Percentiles rank a stretch among this genome's conserved stretches.
phyloP scores from a whole-genome alignment of 2,113 vertebrate genomes.

The Paraplagusia blochii region DNA sequence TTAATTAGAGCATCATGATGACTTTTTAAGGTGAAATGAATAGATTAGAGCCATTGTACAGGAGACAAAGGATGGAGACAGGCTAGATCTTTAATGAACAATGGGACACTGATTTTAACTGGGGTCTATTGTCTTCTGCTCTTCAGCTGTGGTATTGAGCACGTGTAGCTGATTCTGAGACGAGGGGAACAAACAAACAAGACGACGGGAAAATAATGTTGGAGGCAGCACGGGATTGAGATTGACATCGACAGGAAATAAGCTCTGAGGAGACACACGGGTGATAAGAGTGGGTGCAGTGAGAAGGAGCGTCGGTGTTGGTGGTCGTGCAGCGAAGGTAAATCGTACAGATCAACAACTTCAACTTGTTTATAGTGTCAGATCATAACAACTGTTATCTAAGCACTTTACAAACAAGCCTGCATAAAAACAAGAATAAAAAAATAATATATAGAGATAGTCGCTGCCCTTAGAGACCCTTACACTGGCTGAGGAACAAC shows the following conservation, averaged over 20 bases:
- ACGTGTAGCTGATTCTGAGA: background rate
- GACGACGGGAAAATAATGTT: background rate
- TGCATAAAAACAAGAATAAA: no score
- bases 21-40: slow-evolving; percentile 41
- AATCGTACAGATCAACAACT: no score
- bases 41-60: slow-evolving; percentile 33
- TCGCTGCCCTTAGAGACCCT: no score
- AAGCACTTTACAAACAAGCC: no score
- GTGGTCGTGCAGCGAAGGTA: no score
- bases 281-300: background rate
- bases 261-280: background rate
- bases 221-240: background rate
- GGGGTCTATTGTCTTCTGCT: background rate
- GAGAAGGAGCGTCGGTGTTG: no score
- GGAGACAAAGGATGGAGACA: slow-evolving; percentile 33
- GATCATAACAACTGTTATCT: no score
- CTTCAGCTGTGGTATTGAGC: background rate
- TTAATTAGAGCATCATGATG: slow-evolving; percentile 56
- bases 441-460: no score
- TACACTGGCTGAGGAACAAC: no score
- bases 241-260: background rate
- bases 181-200: slow-evolving; percentile 5
- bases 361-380: no score
- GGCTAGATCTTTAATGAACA: slow-evolving; percentile 25
- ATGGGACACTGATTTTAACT: slow-evolving; percentile 29